Conservation (phyloP, 1,140 invertebrate genomes). For the Bombyx mandarina region DNA sequence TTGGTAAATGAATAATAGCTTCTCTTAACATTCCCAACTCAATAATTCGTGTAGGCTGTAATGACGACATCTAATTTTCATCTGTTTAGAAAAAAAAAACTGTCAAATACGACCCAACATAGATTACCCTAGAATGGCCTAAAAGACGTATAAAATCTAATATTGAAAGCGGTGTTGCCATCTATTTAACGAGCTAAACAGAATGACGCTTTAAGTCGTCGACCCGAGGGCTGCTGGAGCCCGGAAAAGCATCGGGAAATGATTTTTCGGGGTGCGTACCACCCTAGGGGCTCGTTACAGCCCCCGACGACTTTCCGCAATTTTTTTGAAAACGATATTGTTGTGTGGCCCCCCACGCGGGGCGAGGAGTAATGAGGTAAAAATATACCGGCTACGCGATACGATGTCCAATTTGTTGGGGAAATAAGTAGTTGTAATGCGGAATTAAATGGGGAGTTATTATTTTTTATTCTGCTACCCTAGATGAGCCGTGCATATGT, state of each 20-base stretch:
- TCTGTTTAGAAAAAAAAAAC: too few relatives aligned
- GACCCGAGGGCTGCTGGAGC: slow-evolving; percentile 3
- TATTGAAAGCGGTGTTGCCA: too few relatives aligned
- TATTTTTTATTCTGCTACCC: too few relatives aligned
- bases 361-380: slow-evolving; percentile 9
- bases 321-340: slow-evolving; percentile 14
- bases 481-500: too few relatives aligned
- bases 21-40: too few relatives aligned
- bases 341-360: slow-evolving; percentile 7
- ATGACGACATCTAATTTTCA: too few relatives aligned
- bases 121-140: too few relatives aligned
- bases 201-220: slow-evolving; percentile 18
- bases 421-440: not conserved
- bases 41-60: too few relatives aligned
- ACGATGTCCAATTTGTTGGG: slow-evolving; percentile 7
- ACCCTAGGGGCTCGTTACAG: slow-evolving; percentile 10
- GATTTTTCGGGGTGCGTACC: slow-evolving; percentile 8
- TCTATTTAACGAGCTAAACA: slow-evolving; percentile 6
- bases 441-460: too few relatives aligned
- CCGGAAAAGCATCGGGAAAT: slow-evolving; percentile 6
- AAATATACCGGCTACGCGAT: slow-evolving; percentile 7
- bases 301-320: slow-evolving; percentile 8
- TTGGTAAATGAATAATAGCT: too few relatives aligned
- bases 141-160: too few relatives aligned
- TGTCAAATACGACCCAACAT: too few relatives aligned